A percentile compares a stretch with the other conserved stretches of the same genome.
Evolutionary conservation across 2,113 vertebrate genomes (phyloP).

Genomic region (Casuarius casuarius): DNA sequence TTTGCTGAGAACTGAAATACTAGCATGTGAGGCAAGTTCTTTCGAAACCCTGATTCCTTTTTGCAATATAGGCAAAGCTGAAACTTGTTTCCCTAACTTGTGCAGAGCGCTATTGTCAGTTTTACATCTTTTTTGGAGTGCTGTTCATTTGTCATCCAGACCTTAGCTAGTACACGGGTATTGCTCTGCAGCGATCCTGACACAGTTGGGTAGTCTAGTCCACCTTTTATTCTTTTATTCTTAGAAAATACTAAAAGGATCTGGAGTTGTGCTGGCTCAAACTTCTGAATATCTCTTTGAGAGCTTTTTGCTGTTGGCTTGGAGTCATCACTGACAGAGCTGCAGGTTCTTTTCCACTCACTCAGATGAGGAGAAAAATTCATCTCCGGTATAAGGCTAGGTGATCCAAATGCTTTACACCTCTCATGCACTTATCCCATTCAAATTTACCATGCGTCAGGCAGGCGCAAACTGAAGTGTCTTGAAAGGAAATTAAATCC

Average conservation of each 20-base stretch:
- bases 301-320: background rate
- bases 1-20: background rate
- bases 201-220: background rate
- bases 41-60: background rate
- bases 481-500: background rate
- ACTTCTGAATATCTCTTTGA: background rate
- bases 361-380: background rate
- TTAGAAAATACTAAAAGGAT: background rate
- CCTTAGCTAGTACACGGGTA: background rate
- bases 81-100: background rate
- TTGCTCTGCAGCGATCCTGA: background rate
- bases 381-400: background rate
- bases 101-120: background rate
- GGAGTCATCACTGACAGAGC: background rate
- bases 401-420: background rate
- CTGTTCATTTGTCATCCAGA: background rate
- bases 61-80: background rate
- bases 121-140: background rate
- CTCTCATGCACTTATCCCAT: background rate
- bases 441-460: background rate
- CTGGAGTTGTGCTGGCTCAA: background rate
- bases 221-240: background rate
- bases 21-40: background rate
- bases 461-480: background rate
- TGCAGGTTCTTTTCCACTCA: background rate